Base-by-base conservation (phyloP, 2,888 invertebrate genomes). In the Mycogona germanica region DNA sequence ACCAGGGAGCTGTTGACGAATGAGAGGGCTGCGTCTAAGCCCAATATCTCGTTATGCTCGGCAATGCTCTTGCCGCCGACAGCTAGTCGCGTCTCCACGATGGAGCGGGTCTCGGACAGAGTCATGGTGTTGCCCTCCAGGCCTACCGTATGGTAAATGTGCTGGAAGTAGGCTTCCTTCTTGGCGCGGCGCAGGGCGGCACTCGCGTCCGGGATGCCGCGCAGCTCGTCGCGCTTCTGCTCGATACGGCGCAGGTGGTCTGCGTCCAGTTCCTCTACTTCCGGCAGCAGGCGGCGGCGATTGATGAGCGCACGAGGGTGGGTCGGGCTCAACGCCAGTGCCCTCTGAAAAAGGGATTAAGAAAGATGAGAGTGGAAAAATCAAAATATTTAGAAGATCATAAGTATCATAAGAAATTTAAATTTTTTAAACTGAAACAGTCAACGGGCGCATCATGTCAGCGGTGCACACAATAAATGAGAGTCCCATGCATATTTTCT, bases 71-170 rank as follows among this genome's bases (percentile, higher is more conserved):
- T 96, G 0, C 91, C 84, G 0, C 84, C 86, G 64, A 86, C 70
- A 5, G 75, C 76, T 59, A 76, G 78, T 41, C 84, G 78, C 0
- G 95, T 96, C 72, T 97, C 96, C 23, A 97, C 75, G 57, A 97
- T 81, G 55, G 85, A 85, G 60, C 93, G 76, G 0, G 96, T 88
- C 69, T 97, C 91, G 23, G 85, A 81, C 40, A 97, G 73, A 2
- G 88, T 86, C 84, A 98, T 87, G 0, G 96, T 96, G 67, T 97
- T 97, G 0, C 96, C 96, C 72, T 97, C 97, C 60, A 97, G 92
- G 25, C 89, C 96, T 21, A 92, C 93, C 0, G 95, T 92, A 66
- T 97, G 96, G 70, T 95, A 93, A 65, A 57, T 55, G 59, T 71
- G 68, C 60, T 75, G 71, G 68, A 91, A 95, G 69, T 95, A 97